Evolutionary conservation across 2,797 vertebrate genomes (phyloP).

Genomic region (Adrianichthys oophorus): DNA sequence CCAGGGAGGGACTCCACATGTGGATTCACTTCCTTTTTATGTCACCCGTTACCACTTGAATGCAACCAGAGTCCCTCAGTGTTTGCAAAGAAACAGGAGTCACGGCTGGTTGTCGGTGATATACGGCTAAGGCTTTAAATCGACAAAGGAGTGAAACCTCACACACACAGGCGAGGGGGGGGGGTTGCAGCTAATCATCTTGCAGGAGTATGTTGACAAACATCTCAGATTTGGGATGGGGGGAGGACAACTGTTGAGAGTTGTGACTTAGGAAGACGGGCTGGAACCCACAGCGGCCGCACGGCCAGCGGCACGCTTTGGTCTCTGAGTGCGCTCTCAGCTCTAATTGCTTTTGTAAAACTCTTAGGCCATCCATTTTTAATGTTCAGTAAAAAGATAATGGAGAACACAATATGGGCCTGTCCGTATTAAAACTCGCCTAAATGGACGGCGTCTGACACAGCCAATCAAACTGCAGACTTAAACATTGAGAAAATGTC

Average conservation of each 20-base stretch:
- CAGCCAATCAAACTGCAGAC: conserved; percentile 47
- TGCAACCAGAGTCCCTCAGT: conserved; percentile 65
- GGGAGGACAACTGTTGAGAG: not conserved
- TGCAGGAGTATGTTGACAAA: conserved; percentile 32
- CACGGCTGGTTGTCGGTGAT: conserved; percentile 50
- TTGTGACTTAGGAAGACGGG: conserved; percentile 40
- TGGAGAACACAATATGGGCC: conserved; percentile 55
- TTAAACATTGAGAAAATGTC: conserved; percentile 52
- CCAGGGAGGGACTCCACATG: conserved; percentile 71
- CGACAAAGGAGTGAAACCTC: conserved; percentile 24
- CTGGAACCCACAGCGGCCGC: conserved; percentile 47
- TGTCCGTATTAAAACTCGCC: conserved; percentile 25
- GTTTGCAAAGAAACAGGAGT: conserved; percentile 60
- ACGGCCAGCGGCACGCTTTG: conserved; percentile 51
- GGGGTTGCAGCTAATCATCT: conserved; percentile 8
- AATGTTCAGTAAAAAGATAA: conserved; percentile 79
- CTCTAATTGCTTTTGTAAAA: conserved; percentile 77
- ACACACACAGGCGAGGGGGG: not conserved
- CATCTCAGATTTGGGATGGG: not conserved
- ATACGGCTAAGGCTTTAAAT: conserved; percentile 29
- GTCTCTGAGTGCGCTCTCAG: conserved; percentile 69
- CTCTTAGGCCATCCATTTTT: conserved; percentile 75
- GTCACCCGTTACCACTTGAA: conserved; percentile 75
- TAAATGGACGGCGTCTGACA: conserved; percentile 44
- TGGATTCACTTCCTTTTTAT: conserved; percentile 76